These are phyloP conservation scores for Melieria crassipennis DNA, from an alignment of 2,888 invertebrate genomes.

Conservation along the genomic window DNA sequence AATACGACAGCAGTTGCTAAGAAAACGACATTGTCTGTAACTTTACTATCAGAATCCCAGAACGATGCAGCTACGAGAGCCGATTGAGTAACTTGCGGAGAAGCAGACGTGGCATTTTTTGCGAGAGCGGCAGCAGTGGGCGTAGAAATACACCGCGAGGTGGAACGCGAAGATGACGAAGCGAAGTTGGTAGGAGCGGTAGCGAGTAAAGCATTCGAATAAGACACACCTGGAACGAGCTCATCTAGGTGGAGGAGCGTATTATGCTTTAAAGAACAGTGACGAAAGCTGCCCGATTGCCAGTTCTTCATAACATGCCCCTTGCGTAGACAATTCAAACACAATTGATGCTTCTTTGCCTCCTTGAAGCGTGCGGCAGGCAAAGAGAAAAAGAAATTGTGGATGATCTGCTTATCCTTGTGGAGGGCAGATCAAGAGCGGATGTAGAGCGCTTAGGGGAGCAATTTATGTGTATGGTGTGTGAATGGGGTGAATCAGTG, in stretches of 20 bases:
- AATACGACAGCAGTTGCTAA: slow-evolving; percentile 26
- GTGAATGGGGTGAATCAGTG: no score
- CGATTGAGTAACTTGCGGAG: no score
- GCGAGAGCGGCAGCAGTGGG: no score
- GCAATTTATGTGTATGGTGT: no score
- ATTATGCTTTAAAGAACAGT: slow-evolving; percentile 21
- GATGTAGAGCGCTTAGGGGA: no score
- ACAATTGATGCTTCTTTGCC: slow-evolving; percentile 24
- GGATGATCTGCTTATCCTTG: no score
- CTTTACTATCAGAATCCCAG: no score
- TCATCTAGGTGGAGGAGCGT: slow-evolving; percentile 18
- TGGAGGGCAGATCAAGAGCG: no score
- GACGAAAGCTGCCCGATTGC: slow-evolving; percentile 18
- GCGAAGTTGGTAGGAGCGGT: neutral
- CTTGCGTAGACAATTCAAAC: slow-evolving; percentile 28
- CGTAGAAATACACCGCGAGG: no score
- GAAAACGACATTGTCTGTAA: neutral
- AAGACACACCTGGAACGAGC: neutral
- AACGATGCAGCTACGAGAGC: no score
- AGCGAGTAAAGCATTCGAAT: neutral
- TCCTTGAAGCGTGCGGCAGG: slow-evolving; percentile 29
- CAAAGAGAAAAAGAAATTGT: slow-evolving; percentile 14
- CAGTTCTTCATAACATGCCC: slow-evolving; percentile 20
- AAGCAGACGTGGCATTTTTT: no score
- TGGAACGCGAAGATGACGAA: no score